Evolutionary conservation across 2,113 vertebrate genomes (phyloP), one percentile per base, ranked within the genome.

Genomic region (Numida meleagris): DNA sequence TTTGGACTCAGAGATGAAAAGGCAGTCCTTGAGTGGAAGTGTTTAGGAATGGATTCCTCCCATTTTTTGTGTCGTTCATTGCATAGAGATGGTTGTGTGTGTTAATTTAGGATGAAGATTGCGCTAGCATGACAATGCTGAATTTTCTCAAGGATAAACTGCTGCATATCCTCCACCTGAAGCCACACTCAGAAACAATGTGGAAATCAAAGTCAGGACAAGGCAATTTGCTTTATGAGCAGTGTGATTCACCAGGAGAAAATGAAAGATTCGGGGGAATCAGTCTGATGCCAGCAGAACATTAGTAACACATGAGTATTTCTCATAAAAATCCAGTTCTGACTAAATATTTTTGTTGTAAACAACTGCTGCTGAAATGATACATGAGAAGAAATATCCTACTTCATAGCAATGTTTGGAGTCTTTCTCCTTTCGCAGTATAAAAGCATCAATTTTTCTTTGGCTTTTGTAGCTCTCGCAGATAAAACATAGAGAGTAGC

Each of bases 271-370:
- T 82, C 77, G 66, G 67, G 71, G 61, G 90, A 96, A 90, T 88
- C 87, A 90, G 86, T 75, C 61, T 95, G 95, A 95, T 95, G 95
- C 86, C 94, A 96, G 88, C 55, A 92, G 83, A 91, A 96, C 88
- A 96, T 96, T 94, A 94, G 92, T 93, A 93, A 95, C 74, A 94
- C 70, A 85, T 71, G 93, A 93, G 55, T 63, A 88, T 93, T 97
- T 96, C 91, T 94, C 94, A 94, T 93, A 96, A 96, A 96, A 94
- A 94, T 80, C 82, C 45, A 86, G 82, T 96, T 93, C 94, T 88
- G 78, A 86, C 80, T 95, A 96, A 96, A 96, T 97, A 83, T 85
- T 96, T 95, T 88, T 94, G 74, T 88, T 93, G 93, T 88, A 94
- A 97, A 94, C 93, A 97, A 90, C 89, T 93, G 85, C 88, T 94